A percentile compares a stretch with the other conserved stretches of the same genome.
These are phyloP conservation scores for Patella vulgata DNA, from an alignment of 1,140 invertebrate genomes.

Conservation along the genomic window DNA sequence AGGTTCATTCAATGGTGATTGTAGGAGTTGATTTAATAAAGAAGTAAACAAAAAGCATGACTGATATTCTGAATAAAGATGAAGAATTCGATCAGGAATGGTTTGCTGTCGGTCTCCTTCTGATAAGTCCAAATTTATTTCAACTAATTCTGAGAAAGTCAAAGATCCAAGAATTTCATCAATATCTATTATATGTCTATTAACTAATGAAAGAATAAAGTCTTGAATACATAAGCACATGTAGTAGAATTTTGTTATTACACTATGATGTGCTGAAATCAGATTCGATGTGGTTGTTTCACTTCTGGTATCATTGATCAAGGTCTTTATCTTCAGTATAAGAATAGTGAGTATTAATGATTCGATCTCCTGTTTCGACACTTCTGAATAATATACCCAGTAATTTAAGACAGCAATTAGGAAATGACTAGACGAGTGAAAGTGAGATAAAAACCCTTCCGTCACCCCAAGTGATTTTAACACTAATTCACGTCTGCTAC, in stretches of 20 bases:
- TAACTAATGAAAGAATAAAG: neutral
- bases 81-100: constrained; percentile 43
- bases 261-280: no score
- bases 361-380: constrained; percentile 38
- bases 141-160: neutral
- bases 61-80: constrained; percentile 58
- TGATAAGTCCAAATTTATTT: no score
- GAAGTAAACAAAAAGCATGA: constrained; percentile 39
- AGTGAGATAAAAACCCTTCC: constrained; percentile 45
- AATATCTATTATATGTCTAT: constrained; percentile 1
- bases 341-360: constrained; percentile 46
- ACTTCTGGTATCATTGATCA: constrained; percentile 4
- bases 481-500: constrained; percentile 36
- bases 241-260: neutral
- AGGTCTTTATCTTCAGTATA: constrained; percentile 37
- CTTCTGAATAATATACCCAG: constrained; percentile 72
- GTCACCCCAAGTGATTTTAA: constrained; percentile 30
- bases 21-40: constrained; percentile 55
- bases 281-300: neutral
- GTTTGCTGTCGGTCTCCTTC: no score
- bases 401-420: constrained; percentile 74
- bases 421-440: constrained; percentile 74
- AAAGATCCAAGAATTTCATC: neutral
- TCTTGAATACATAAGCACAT: neutral
- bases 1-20: constrained; percentile 32